These are phyloP conservation scores for Vulpes ferrilata DNA, from an alignment of 2,113 vertebrate species.

Conservation along the genomic window DNA sequence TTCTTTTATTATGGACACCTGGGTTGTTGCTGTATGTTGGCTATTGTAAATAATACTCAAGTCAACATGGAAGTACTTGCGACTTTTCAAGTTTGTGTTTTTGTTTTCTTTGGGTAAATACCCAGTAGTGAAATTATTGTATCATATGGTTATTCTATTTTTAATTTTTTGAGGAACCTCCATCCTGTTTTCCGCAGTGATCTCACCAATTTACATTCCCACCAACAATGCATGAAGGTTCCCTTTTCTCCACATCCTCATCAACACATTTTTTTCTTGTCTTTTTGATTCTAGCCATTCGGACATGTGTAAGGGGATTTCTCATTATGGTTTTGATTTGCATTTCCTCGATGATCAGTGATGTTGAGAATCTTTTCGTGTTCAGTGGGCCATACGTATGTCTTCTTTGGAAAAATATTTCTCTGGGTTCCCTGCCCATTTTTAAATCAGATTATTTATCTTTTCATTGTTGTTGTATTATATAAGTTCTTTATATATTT, in stretches of 20 bases:
- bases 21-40: background rate
- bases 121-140: background rate
- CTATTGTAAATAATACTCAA: background rate
- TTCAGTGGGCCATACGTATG: background rate
- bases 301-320: background rate
- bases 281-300: background rate
- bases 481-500: background rate
- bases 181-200: background rate
- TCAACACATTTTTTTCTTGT: background rate
- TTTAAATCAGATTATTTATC: background rate
- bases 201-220: background rate
- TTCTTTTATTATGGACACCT: background rate
- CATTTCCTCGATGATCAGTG: background rate
- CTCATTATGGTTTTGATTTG: background rate
- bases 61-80: background rate
- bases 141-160: background rate
- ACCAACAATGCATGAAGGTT: background rate
- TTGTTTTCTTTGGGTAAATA: background rate
- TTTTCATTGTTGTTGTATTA: background rate
- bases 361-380: background rate
- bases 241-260: background rate
- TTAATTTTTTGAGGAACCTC: background rate
- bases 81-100: background rate
- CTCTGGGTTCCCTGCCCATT: background rate
- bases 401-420: background rate